phyloP scores from a whole-genome alignment of 2,113 vertebrate species.

The Malurus alboscapulatus region DNA sequence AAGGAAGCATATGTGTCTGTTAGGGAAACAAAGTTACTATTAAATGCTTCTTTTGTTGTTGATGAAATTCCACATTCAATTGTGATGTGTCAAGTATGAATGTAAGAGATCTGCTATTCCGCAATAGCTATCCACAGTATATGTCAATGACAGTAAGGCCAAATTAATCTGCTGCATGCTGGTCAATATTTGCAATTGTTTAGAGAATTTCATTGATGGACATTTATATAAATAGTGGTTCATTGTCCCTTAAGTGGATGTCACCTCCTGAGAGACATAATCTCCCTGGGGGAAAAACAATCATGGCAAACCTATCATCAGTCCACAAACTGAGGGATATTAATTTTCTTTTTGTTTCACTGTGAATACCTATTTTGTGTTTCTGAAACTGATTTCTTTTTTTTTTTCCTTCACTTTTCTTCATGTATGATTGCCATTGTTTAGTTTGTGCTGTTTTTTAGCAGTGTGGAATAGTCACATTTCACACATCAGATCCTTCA shows the following conservation, averaged over 20 bases:
- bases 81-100: not conserved
- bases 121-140: not conserved
- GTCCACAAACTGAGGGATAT: not conserved
- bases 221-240: conserved; percentile 59
- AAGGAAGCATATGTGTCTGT: not conserved
- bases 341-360: conserved; percentile 12
- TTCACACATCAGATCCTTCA: conserved; percentile 8
- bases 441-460: not conserved
- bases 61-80: not conserved
- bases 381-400: not conserved
- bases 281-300: conserved; percentile 30
- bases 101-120: not conserved
- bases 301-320: conserved; percentile 40
- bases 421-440: not conserved
- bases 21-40: not conserved
- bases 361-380: not conserved
- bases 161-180: conserved; percentile 37
- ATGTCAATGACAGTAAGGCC: not conserved
- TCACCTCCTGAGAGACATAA: conserved; percentile 43
- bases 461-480: not conserved
- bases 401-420: not conserved
- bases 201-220: conserved; percentile 44
- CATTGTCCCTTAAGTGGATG: conserved; percentile 61
- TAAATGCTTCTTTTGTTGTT: not conserved
- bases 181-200: conserved; percentile 65